Evolutionary conservation across 1,140 invertebrate species (phyloP).

Genomic region (Habropoda laboriosa): DNA sequence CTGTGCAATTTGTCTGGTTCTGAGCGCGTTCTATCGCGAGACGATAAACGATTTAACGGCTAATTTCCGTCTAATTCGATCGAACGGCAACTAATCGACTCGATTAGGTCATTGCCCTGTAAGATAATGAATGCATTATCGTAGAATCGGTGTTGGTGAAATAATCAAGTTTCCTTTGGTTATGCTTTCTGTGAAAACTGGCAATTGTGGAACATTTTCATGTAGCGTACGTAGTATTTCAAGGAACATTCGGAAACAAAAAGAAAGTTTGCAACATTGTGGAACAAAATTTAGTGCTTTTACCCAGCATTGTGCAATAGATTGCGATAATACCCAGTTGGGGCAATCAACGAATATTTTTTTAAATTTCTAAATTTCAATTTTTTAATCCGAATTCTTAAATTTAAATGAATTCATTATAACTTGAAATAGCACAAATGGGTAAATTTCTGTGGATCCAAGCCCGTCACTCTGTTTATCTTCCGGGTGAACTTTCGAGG

Average conservation of each 20-base stretch:
- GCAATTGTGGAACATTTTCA: too few species aligned
- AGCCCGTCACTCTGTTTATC: conserved; percentile 20
- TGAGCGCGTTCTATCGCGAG: background rate
- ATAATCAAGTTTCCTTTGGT: too few species aligned
- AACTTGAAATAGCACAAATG: background rate
- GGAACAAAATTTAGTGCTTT: conserved; percentile 12
- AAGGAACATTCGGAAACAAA: too few species aligned
- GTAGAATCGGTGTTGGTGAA: too few species aligned
- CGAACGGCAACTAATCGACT: background rate
- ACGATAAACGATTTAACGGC: background rate
- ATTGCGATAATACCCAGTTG: background rate
- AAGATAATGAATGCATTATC: background rate
- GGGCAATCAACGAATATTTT: background rate
- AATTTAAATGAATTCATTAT: background rate
- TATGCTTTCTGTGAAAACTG: too few species aligned
- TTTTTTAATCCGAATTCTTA: background rate
- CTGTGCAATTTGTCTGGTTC: background rate
- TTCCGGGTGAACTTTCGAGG: conserved; percentile 37
- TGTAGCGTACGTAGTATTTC: too few species aligned
- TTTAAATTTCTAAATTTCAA: background rate
- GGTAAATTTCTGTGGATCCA: conserved; percentile 11
- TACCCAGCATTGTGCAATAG: background rate
- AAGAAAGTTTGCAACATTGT: background rate
- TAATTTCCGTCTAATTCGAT: conserved; percentile 2
- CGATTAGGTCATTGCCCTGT: background rate